A percentile compares a stretch with the other conserved stretches of the same genome.
Evolutionary conservation across 2,797 vertebrate species (phyloP).

Genomic region (Myotis pilosus): DNA sequence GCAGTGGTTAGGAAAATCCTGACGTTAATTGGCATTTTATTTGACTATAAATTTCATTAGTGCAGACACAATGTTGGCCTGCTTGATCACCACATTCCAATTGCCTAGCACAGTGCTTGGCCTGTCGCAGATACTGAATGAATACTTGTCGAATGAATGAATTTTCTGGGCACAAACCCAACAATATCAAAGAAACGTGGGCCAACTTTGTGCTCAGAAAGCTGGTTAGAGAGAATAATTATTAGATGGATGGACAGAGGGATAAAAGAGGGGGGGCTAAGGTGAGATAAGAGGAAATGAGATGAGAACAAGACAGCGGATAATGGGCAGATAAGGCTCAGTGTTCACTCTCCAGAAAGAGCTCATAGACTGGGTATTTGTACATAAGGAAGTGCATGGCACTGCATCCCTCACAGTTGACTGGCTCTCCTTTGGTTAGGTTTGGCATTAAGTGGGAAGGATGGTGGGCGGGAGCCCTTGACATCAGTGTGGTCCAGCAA

Average conservation of each 20-base stretch:
- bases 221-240: neutral
- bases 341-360: neutral
- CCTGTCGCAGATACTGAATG: neutral
- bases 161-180: constrained; percentile 15
- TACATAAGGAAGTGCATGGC: rapidly evolving
- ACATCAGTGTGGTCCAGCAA: neutral
- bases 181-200: neutral
- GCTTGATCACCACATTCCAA: neutral
- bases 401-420: neutral
- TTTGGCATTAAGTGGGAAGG: neutral
- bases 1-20: constrained; percentile 13
- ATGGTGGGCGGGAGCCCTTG: neutral
- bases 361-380: neutral
- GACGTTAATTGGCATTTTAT: constrained; percentile 51
- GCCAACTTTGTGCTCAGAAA: neutral
- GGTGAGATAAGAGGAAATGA: neutral
- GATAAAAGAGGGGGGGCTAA: neutral
- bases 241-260: neutral
- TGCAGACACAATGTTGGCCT: neutral
- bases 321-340: no score
- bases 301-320: neutral
- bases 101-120: neutral
- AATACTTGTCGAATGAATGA: neutral
- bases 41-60: constrained; percentile 50
- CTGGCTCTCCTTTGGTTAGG: neutral